Percentiles rank a stretch among this genome's conserved stretches.
Conservation (phyloP, 2,113 vertebrate genomes). For the Grantiella picta region DNA sequence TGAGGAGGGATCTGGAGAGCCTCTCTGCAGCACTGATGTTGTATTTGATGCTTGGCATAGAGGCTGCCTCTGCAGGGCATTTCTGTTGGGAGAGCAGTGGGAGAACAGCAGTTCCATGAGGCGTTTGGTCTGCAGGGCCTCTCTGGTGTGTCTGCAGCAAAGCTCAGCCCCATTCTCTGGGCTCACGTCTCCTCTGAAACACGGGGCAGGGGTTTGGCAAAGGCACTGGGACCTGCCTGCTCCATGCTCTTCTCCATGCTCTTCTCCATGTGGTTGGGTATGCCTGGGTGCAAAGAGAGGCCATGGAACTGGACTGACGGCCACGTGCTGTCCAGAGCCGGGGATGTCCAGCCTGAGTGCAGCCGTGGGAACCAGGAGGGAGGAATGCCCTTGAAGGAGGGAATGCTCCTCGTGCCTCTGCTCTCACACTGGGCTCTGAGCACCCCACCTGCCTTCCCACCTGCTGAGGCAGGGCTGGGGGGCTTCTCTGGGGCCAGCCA, state of each 20-base stretch:
- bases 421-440: background rate
- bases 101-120: background rate
- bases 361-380: background rate
- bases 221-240: background rate
- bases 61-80: background rate
- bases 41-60: background rate
- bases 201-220: background rate
- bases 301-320: accelerated
- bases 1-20: background rate
- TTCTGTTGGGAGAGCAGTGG: background rate
- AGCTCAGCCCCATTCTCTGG: background rate
- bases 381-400: too few species aligned
- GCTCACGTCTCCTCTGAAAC: background rate
- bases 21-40: background rate
- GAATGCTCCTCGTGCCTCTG: background rate
- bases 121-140: background rate
- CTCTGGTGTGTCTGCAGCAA: background rate
- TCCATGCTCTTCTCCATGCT: background rate
- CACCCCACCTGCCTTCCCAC: background rate
- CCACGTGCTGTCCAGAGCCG: accelerated
- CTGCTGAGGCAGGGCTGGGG: background rate
- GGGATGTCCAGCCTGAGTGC: background rate
- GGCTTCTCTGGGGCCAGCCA: background rate
- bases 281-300: background rate
- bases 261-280: background rate